Base-by-base conservation (phyloP, 2,888 invertebrate genomes). In the Pseudococcus longispinus region DNA sequence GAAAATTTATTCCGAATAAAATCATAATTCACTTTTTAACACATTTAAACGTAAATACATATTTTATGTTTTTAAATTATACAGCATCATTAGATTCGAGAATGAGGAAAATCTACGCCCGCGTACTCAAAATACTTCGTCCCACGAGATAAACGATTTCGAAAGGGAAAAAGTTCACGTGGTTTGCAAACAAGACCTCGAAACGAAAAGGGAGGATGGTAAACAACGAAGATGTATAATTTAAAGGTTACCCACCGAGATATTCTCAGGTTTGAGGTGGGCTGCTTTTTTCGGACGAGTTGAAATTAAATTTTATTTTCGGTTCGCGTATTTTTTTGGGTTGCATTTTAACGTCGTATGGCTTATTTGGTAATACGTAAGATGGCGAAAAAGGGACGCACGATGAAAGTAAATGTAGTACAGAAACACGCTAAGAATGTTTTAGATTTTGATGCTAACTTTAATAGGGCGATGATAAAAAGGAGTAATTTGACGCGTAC, bases 21-120 rank as follows among this genome's bases (percentile, higher is more conserved):
- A 42, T 80, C 42, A 80, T 80, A 80, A 80, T 80, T 80, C 77
- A 80, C 77, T 80, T 80, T 80, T 42, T 29, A 15, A 32, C 74
- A 37, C 74, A 15, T 37, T 32, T 74, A 13, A 65, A 74, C 37
- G 74, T 37, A 37, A 74, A 74, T 74, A 74, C 51, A 51, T n/a
- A n/a, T 74, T 74, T 74, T n/a, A 74, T 37, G 32, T 74, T 65
- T 74, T 74, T 74, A 26, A 74, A 74, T 74, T 74, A 74, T 20
- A 26, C 15, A 20, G 77, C 74, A 26, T 74, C 74, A 32, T 74
- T 74, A n/a, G 26, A 37, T 65, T 65, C 32, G 26, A 70, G 70
- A 70, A 26, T 29, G 70, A 70, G 29, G 1, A 74, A 37, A 74
- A 74, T 37, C 65, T 11, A 26, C 65, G 1, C 9, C 65, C 23